Evolutionary conservation across 2,888 invertebrate species (phyloP).

Genomic region (Synanthedon andrenaeformis): DNA sequence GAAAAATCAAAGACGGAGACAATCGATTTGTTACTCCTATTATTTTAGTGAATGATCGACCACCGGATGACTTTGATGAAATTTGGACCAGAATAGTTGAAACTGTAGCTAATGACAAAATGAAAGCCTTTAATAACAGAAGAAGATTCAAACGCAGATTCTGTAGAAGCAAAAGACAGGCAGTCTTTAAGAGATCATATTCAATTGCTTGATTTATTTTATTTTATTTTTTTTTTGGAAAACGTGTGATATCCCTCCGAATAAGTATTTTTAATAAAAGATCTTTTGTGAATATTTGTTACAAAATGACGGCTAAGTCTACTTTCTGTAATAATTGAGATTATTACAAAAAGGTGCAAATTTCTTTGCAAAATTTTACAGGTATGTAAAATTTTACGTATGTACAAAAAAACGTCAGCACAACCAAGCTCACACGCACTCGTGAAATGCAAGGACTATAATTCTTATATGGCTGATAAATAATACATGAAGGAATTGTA

Average conservation of each 20-base stretch:
- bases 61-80: conserved; percentile 51
- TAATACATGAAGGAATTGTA: too few species aligned
- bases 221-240: background rate
- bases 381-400: too few species aligned
- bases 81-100: conserved; percentile 45
- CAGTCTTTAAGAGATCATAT: conserved; percentile 55
- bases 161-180: conserved; percentile 42
- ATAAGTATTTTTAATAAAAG: too few species aligned
- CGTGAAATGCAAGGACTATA: too few species aligned
- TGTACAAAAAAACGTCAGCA: too few species aligned
- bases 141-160: conserved; percentile 48
- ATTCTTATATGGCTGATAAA: too few species aligned
- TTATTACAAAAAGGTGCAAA: too few species aligned
- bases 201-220: conserved; percentile 35
- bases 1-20: conserved; percentile 16
- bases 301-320: too few species aligned
- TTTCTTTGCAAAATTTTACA: too few species aligned
- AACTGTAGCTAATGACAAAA: conserved; percentile 34
- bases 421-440: too few species aligned
- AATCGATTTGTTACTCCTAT: conserved; percentile 38
- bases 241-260: background rate
- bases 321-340: too few species aligned
- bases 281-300: too few species aligned
- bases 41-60: conserved; percentile 54
- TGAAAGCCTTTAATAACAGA: conserved; percentile 37